These are phyloP conservation scores for Scophthalmus maximus DNA, from an alignment of 2,113 vertebrate species.

Conservation along the genomic window DNA sequence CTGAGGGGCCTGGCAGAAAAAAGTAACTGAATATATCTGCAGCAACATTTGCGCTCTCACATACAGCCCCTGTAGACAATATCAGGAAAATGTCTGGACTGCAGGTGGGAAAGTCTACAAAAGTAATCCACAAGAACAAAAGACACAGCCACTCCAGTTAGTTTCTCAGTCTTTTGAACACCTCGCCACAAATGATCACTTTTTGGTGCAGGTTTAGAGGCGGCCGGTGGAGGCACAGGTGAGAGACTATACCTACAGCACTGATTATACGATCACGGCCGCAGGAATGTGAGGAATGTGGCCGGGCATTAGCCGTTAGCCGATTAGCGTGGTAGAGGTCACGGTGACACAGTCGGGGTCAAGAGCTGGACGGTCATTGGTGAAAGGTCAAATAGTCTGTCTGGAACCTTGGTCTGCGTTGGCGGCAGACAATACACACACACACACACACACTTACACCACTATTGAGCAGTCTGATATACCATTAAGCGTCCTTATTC, in stretches of 20 bases:
- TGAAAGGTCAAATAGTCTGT: slow-evolving; percentile 71
- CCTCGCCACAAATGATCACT: neutral
- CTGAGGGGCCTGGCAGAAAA: too few relatives aligned
- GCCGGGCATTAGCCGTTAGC: slow-evolving; percentile 73
- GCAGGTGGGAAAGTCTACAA: too few relatives aligned
- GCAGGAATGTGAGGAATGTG: slow-evolving; percentile 70
- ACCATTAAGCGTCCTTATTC: slow-evolving; percentile 10
- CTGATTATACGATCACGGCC: slow-evolving; percentile 33
- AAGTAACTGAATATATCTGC: too few relatives aligned
- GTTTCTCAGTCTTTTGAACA: neutral
- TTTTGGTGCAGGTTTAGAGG: slow-evolving; percentile 3
- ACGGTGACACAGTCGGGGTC: slow-evolving; percentile 52
- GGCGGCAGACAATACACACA: slow-evolving; percentile 9
- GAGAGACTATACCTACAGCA: slow-evolving; percentile 27
- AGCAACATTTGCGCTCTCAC: too few relatives aligned
- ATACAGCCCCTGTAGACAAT: too few relatives aligned
- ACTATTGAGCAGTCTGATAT: neutral
- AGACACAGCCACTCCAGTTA: too few relatives aligned
- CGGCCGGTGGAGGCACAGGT: slow-evolving; percentile 51
- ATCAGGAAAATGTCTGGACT: too few relatives aligned
- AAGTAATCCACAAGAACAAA: too few relatives aligned
- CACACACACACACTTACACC: slow-evolving; percentile 11
- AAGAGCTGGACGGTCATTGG: slow-evolving; percentile 66
- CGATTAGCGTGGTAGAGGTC: slow-evolving; percentile 67
- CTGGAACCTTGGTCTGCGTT: slow-evolving; percentile 51